Evolutionary conservation across 2,888 invertebrate species (phyloP).

Genomic region (Cryptops parisi): DNA sequence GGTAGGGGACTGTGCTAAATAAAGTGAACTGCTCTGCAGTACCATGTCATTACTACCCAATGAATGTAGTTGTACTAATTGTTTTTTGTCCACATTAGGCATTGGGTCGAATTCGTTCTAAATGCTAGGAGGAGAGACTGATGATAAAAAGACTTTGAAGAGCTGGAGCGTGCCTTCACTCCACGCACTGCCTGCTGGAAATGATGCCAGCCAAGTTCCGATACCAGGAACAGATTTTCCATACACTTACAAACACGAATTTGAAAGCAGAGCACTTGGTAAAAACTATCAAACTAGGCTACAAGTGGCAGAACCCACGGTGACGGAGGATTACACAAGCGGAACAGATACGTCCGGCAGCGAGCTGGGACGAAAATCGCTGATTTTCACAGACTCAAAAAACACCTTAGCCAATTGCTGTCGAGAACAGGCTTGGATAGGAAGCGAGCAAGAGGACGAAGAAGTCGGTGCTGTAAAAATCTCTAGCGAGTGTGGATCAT

Average conservation of each 20-base stretch:
- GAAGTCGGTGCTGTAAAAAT: background rate
- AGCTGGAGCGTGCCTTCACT: slow-evolving; percentile 7
- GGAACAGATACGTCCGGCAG: slow-evolving; percentile 10
- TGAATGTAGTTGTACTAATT: too few species aligned
- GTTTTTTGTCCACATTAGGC: too few species aligned
- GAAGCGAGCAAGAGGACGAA: slow-evolving; percentile 3
- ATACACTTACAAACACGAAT: background rate
- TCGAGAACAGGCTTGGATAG: background rate
- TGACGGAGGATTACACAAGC: background rate
- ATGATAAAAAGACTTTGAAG: slow-evolving; percentile 5
- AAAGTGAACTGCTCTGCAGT: too few species aligned
- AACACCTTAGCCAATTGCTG: too few species aligned
- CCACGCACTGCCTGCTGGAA: background rate
- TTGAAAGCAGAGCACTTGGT: background rate
- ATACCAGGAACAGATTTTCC: background rate
- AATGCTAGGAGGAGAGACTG: too few species aligned
- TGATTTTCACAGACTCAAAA: background rate
- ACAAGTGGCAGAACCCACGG: background rate
- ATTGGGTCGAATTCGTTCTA: too few species aligned
- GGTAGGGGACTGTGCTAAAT: too few species aligned
- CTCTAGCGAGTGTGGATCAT: background rate
- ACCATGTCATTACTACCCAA: too few species aligned
- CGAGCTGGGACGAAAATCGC: background rate
- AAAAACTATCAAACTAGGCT: background rate
- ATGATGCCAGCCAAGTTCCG: background rate